Evolutionary conservation across 2,888 invertebrate species (phyloP).

Genomic region (Drosophila mettleri): DNA sequence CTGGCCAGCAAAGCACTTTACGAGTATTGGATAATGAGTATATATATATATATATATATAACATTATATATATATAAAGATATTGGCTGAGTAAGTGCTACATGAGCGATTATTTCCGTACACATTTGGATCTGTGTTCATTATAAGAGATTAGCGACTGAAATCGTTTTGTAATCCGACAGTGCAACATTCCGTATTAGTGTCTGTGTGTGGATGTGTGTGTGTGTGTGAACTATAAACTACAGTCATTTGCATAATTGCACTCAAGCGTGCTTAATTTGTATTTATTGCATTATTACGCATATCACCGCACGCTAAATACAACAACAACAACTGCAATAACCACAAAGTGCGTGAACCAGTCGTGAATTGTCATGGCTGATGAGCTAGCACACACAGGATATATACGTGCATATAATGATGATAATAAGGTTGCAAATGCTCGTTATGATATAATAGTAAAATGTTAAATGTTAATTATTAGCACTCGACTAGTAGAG

Average conservation of each 20-base stretch:
- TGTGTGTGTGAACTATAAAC: slow-evolving; percentile 55
- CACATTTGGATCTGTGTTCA: slow-evolving; percentile 70
- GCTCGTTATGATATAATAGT: slow-evolving; percentile 13
- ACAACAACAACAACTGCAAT: slow-evolving; percentile 37
- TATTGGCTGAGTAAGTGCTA: slow-evolving; percentile 25
- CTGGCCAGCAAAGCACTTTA: slow-evolving; percentile 11
- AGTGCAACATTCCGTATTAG: slow-evolving; percentile 29
- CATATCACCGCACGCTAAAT: slow-evolving; percentile 68
- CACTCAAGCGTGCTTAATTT: slow-evolving; percentile 81
- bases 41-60: not conserved
- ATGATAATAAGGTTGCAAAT: slow-evolving; percentile 15
- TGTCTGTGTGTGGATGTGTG: slow-evolving; percentile 4
- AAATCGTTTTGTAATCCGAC: slow-evolving; percentile 76
- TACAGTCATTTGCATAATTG: slow-evolving; percentile 76
- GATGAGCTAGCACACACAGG: slow-evolving; percentile 33
- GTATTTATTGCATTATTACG: slow-evolving; percentile 80
- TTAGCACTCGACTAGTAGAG: no score
- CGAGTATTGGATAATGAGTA: slow-evolving; percentile 36
- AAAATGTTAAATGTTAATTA: slow-evolving; percentile 31
- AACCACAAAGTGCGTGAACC: slow-evolving; percentile 35
- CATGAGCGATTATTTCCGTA: slow-evolving; percentile 73
- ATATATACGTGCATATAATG: slow-evolving; percentile 9
- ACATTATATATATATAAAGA: not conserved
- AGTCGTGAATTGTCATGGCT: slow-evolving; percentile 33
- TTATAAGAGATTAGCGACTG: slow-evolving; percentile 76